A percentile compares a stretch with the other conserved stretches of the same genome.
phyloP scores from a whole-genome alignment of 2,797 vertebrate species.

The Diceros bicornis region DNA sequence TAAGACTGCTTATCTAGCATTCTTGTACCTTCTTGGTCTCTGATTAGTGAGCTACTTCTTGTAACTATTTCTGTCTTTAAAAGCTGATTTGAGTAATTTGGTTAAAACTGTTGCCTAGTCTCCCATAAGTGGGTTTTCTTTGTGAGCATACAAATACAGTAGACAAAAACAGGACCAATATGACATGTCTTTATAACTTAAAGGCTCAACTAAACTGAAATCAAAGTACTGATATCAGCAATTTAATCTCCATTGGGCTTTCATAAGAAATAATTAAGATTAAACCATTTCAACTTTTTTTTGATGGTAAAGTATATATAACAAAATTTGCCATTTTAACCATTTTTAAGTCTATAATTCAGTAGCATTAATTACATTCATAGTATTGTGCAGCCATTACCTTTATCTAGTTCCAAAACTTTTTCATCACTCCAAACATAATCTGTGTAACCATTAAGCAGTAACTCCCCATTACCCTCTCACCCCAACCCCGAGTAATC shows the following conservation, averaged over 20 bases:
- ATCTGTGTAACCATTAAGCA: slow-evolving; percentile 14
- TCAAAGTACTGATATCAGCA: neutral
- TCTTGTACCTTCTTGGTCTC: neutral
- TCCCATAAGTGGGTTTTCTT: slow-evolving; percentile 59
- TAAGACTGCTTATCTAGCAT: neutral
- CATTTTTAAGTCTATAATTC: slow-evolving; percentile 17
- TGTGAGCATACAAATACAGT: slow-evolving; percentile 7
- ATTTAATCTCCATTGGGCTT: slow-evolving; percentile 5
- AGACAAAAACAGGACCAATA: neutral
- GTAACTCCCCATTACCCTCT: neutral
- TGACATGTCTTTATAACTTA: neutral
- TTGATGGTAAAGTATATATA: neutral
- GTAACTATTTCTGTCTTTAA: neutral
- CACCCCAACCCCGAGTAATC: neutral
- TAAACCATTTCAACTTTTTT: neutral
- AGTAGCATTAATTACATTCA: neutral
- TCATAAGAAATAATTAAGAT: slow-evolving; percentile 24
- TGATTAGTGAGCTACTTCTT: slow-evolving; percentile 43
- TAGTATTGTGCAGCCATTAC: neutral
- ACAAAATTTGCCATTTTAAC: slow-evolving; percentile 4
- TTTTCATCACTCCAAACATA: slow-evolving; percentile 25
- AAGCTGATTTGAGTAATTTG: slow-evolving; percentile 14
- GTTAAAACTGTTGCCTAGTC: slow-evolving; percentile 11
- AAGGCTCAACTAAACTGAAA: slow-evolving; percentile 48
- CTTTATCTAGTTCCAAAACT: neutral